Evolutionary conservation across 2,888 invertebrate species (phyloP), one percentile per base, ranked within the genome.

Genomic region (Cosmopolites sordidus): DNA sequence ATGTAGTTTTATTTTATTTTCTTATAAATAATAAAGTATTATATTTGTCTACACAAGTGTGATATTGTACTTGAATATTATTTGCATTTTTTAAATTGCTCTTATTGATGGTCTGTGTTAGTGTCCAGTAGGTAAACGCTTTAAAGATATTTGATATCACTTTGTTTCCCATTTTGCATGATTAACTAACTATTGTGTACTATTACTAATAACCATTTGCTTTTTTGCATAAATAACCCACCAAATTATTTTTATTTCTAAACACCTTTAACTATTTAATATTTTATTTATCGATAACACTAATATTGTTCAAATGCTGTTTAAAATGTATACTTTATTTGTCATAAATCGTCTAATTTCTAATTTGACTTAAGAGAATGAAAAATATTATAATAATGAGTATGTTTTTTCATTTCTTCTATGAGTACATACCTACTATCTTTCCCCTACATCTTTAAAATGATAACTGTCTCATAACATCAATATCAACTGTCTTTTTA

Each of bases 61-160:
- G 5, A 27, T 27, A 27, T 9, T 6, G 5, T 27, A 6, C 9
- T 6, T 27, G 27, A 27, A 27, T 27, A 6, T 6, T 27, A 12
- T 33, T 33, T 12, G 11, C n/a, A 33, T 33, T 6, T 33, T 33
- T 33, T 33, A 12, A 33, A 33, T 33, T 33, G 40, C 51, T 51
- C 22, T 46, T 41, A 33, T 41, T 51, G 33, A 33, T 18, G 29
- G 49, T 54, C 45, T 55, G 55, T 55, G 51, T 51, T 43, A 45
- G 55, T 55, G 51, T n/a, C 43, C 37, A 45, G 47, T 51, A 51
- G 51, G 46, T 46, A 38, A 51, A 55, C 55, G 55, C 55, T 55
- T 50, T 30, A 51, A 55, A 55, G 55, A 55, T 55, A 27, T 46
- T 43, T 48, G 41, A 48, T 48, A 48, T 48, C 9, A 8, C 3